Conservation (phyloP, 2,113 vertebrate genomes). For the Podarcis cretensis region DNA sequence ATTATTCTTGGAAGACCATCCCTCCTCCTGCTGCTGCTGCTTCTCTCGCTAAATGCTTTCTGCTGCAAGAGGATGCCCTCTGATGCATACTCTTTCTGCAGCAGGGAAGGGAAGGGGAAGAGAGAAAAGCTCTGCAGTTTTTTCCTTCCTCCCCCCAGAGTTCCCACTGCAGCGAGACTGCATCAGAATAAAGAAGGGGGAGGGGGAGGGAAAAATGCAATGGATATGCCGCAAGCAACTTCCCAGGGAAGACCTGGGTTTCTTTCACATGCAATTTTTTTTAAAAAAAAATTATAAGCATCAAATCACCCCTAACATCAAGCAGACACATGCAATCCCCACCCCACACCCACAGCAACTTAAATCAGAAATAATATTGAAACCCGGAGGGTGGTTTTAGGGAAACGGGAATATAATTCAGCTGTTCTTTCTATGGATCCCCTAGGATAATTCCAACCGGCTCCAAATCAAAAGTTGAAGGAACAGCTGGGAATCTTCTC, state of each 20-base stretch:
- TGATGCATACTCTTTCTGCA: constrained; percentile 53
- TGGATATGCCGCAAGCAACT: accelerated
- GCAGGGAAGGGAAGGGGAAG: neutral
- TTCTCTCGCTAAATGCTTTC: neutral
- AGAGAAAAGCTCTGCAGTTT: constrained; percentile 67
- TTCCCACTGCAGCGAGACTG: constrained; percentile 76
- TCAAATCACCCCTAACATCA: neutral
- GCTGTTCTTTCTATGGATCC: neutral
- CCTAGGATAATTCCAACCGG: neutral
- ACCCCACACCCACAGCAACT: neutral
- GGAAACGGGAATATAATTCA: neutral
- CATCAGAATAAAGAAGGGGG: constrained; percentile 59
- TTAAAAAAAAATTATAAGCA: neutral
- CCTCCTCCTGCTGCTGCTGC: accelerated
- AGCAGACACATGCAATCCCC: neutral
- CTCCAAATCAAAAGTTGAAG: neutral
- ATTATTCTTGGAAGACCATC: neutral
- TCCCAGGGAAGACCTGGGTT: neutral
- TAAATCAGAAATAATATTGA: neutral
- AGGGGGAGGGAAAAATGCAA: neutral
- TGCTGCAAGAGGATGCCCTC: constrained; percentile 26
- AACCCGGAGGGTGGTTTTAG: neutral
- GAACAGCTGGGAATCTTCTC: neutral
- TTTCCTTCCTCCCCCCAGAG: constrained; percentile 19
- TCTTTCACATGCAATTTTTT: neutral